A percentile compares a stretch with the other conserved stretches of the same genome.
Conservation (phyloP, 2,113 vertebrate genomes). For the Cavia porcellus region DNA sequence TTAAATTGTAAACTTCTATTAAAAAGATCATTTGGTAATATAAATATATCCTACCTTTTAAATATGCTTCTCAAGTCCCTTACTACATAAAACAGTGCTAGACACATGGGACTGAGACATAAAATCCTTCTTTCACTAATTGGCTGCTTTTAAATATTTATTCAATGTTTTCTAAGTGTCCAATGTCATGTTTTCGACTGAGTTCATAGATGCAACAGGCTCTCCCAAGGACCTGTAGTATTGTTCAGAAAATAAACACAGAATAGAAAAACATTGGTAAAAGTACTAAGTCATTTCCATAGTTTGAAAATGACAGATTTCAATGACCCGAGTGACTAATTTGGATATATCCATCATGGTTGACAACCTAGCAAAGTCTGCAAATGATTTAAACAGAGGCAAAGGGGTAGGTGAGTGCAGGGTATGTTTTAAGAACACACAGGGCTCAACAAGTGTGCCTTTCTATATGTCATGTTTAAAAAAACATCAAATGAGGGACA, state of each 20-base stretch:
- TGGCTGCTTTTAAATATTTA: constrained; percentile 3
- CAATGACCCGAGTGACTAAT: neutral
- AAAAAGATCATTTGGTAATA: constrained; percentile 37
- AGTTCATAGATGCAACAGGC: neutral
- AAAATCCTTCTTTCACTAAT: neutral
- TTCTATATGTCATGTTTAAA: neutral
- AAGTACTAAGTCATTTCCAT: neutral
- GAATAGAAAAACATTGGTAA: neutral
- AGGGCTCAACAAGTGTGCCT: neutral
- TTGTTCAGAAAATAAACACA: constrained; percentile 12
- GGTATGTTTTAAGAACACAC: neutral
- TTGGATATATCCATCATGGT: neutral
- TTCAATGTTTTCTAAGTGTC: neutral
- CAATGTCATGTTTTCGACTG: neutral
- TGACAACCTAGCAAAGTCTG: neutral
- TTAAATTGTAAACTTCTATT: neutral
- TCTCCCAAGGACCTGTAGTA: neutral
- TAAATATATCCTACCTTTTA: neutral
- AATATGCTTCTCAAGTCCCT: neutral
- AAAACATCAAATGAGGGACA: neutral
- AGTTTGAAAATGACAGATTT: constrained; percentile 15
- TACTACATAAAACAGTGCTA: neutral
- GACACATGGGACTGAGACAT: neutral
- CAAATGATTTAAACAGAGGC: neutral
- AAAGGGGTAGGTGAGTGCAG: neutral